Evolutionary conservation across 2,113 vertebrate species (phyloP).

Genomic region (Dolichallabes microphthalmus): DNA sequence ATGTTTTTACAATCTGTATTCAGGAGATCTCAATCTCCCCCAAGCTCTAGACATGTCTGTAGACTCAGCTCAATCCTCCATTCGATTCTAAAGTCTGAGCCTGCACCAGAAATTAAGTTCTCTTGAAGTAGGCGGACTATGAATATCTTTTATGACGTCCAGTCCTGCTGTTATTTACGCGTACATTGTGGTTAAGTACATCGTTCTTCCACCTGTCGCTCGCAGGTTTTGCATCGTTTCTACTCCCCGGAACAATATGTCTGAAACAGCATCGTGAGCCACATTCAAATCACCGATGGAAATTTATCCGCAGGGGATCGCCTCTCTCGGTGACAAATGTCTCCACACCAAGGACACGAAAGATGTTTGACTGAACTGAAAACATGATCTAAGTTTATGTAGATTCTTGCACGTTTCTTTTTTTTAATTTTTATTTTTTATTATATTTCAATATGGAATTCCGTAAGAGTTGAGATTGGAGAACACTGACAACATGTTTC

Average conservation of each 20-base stretch:
- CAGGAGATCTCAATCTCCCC: not conserved
- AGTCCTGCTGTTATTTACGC: not conserved
- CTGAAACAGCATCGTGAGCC: not conserved
- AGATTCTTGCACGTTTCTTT: too few species aligned
- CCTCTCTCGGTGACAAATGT: not conserved
- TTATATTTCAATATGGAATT: not conserved
- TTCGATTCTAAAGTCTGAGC: not conserved
- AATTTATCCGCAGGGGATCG: not conserved
- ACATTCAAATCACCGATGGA: not conserved
- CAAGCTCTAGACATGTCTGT: not conserved
- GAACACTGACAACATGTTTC: not conserved
- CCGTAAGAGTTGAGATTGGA: not conserved
- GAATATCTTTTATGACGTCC: not conserved
- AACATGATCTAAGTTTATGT: too few species aligned
- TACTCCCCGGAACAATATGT: not conserved
- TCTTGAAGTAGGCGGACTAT: not conserved
- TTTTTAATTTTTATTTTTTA: too few species aligned
- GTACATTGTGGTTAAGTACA: not conserved
- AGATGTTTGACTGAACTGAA: not conserved
- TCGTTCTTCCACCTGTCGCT: not conserved
- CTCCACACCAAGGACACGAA: not conserved
- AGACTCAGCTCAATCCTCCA: not conserved
- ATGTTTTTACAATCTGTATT: not conserved
- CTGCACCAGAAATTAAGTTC: not conserved
- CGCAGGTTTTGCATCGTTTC: constrained; percentile 5